These are phyloP conservation scores for Galendromus occidentalis DNA, from an alignment of 1,140 invertebrate species.

Conservation along the genomic window DNA sequence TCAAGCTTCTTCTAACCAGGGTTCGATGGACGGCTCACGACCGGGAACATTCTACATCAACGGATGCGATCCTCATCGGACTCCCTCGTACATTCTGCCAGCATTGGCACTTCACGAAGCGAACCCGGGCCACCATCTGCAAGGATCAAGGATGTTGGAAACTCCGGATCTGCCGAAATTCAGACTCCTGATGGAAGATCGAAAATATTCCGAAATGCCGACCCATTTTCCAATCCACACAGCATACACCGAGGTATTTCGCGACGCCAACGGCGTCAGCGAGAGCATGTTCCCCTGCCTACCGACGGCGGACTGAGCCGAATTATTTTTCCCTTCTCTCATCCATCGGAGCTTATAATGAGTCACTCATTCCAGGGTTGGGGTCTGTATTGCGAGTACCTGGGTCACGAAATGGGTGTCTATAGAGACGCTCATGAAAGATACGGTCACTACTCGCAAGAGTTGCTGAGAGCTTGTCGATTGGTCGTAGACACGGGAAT, in stretches of 20 bases:
- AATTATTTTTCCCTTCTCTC: no score
- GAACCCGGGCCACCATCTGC: conserved; percentile 30
- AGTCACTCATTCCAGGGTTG: conserved; percentile 26
- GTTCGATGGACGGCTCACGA: conserved; percentile 11
- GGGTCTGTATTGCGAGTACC: conserved; percentile 29
- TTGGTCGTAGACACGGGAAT: conserved; percentile 33
- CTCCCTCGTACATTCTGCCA: conserved; percentile 26
- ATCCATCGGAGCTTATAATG: neutral
- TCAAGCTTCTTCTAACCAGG: neutral
- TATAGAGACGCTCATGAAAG: conserved; percentile 25
- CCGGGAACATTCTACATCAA: conserved; percentile 14
- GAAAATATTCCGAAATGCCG: conserved; percentile 24
- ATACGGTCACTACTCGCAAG: conserved; percentile 26
- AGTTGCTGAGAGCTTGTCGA: conserved; percentile 28
- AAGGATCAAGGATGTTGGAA: no score
- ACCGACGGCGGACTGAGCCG: no score
- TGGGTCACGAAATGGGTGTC: conserved; percentile 29
- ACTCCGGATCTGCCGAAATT: conserved; percentile 22
- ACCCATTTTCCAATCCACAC: conserved; percentile 29
- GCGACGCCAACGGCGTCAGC: no score
- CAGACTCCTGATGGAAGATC: conserved; percentile 22
- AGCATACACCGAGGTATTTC: conserved; percentile 27
- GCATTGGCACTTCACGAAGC: conserved; percentile 28
- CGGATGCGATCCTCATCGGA: conserved; percentile 15
- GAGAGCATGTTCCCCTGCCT: no score